Conservation (phyloP, 2,888 invertebrate genomes). For the Ichneumoninae sp. region DNA sequence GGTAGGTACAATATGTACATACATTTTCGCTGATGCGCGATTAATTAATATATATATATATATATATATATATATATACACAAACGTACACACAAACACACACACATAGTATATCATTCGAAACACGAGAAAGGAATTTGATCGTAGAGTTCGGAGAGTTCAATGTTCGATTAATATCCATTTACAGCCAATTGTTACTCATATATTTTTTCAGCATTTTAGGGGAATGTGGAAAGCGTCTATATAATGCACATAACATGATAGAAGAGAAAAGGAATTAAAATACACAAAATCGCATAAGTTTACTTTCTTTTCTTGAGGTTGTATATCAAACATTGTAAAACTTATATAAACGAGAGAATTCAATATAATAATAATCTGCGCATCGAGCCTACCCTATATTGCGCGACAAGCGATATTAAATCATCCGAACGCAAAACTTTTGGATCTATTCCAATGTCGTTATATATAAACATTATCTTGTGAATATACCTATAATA, state of each 20-base stretch:
- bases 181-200: conserved; percentile 27
- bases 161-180: conserved; percentile 11
- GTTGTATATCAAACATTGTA: conserved; percentile 38
- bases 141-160: conserved; percentile 24
- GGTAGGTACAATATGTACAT: conserved; percentile 51
- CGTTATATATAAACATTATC: conserved; percentile 28
- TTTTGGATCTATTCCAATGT: conserved; percentile 30
- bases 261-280: conserved; percentile 12
- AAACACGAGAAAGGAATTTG: conserved; percentile 18
- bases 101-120: neutral
- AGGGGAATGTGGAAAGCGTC: conserved; percentile 10
- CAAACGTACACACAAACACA: neutral
- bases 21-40: conserved; percentile 45
- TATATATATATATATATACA: neutral
- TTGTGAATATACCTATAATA: conserved; percentile 61
- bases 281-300: conserved; percentile 9
- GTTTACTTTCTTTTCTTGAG: conserved; percentile 20
- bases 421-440: conserved; percentile 25
- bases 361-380: conserved; percentile 21
- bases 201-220: conserved; percentile 38
- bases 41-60: conserved; percentile 9
- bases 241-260: conserved; percentile 13
- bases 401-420: conserved; percentile 30
- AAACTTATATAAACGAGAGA: conserved; percentile 20
- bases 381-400: conserved; percentile 43